These are phyloP conservation scores for Xiphorhynchus elegans DNA, from an alignment of 2,113 vertebrate genomes.

Conservation along the genomic window DNA sequence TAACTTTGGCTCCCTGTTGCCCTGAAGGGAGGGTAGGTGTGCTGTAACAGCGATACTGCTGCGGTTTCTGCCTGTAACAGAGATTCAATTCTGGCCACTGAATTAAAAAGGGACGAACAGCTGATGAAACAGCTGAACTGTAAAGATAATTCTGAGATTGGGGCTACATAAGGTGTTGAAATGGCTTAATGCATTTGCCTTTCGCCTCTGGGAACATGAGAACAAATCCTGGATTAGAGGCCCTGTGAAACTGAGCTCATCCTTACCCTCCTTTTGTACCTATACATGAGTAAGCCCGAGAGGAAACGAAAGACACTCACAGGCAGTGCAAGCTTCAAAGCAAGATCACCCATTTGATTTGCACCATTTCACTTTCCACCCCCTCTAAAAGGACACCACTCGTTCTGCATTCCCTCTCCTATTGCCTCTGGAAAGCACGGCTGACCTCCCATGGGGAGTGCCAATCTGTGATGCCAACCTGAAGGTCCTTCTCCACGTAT, in stretches of 20 bases:
- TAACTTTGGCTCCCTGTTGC: not conserved
- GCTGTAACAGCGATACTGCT: not conserved
- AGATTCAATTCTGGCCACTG: conserved; percentile 23
- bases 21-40: not conserved
- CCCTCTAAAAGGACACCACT: not conserved
- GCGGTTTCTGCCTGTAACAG: not conserved
- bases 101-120: conserved; percentile 32
- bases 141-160: conserved; percentile 54
- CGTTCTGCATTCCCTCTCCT: not conserved
- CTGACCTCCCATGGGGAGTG: not conserved
- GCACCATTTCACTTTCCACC: not conserved
- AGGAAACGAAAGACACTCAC: not conserved
- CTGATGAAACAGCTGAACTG: conserved; percentile 40
- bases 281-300: accelerated
- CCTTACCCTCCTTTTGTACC: not conserved
- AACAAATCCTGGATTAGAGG: conserved; percentile 50
- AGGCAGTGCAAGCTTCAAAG: not conserved
- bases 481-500: not conserved
- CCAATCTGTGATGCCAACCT: not conserved
- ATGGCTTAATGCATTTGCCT: conserved; percentile 31
- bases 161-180: conserved; percentile 2
- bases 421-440: not conserved
- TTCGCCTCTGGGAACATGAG: conserved; percentile 40
- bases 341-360: not conserved
- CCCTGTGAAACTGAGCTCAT: not conserved